Base-by-base conservation (phyloP, 2,797 vertebrate genomes). In the Moxostoma hubbsi region DNA sequence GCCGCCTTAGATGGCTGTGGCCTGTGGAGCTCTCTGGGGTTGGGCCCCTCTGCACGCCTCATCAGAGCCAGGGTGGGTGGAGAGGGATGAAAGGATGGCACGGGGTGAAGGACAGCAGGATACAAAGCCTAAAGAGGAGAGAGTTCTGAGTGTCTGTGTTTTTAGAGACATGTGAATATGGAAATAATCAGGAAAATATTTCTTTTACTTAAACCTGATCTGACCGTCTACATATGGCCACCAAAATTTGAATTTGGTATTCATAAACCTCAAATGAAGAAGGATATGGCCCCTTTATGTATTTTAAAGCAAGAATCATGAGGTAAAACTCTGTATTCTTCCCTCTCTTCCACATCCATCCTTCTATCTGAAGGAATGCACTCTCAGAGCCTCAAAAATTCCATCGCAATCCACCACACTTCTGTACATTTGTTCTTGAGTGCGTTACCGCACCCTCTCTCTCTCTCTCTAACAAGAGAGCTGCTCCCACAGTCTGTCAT, bases 11-110 rank as follows among this genome's bases (percentile, higher is more conserved):
- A 91, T 87, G 86, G 81, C 50, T 63, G 79, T 84, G 88, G 83
- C 91, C 90, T 47, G 68, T 24, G 54, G 91, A 91, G 89, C 77
- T 84, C 85, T 83, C 81, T 81, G 82, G 86, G 89, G 87, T 86
- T 55, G 6, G 80, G 82, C 79, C 46, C 72, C 83, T 71, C 66
- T 70, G 67, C 0, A 50, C 11, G 7, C 67, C 50, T 24, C 50
- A 84, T 84, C 86, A 86, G 88, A 57, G 67, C 46, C 1, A 51
- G n/a, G 57, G 45, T 13, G 15, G 12, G 9, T 65, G 43, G 61
- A 43, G 18, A 71, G 53, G 64, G 69, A 79, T 81, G 43, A 73
- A 81, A 46, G 77, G 67, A 71, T 75, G 71, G 62, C 46, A 59
- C 13, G 24, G 65, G 62, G 74, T 9, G 69, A 62, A 51, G 11